Evolutionary conservation across 92 coral and sea anemone species (phyloP).

Genomic region (Parazoanthus swiftii): DNA sequence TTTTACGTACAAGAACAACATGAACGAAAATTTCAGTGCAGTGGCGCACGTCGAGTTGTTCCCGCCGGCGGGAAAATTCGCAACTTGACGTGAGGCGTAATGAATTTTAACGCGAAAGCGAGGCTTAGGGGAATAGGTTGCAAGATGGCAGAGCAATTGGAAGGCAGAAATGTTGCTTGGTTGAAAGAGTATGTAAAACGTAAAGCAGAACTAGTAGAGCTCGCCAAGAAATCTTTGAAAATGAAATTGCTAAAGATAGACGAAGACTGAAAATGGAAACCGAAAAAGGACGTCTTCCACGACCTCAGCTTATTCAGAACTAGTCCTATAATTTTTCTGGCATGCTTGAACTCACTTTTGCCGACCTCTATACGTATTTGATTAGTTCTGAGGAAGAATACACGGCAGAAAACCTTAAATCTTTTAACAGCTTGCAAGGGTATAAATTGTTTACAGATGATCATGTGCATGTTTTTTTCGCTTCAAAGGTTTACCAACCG

Average conservation of each 20-base stretch:
- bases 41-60: too few species aligned
- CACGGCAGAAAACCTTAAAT: conserved; percentile 36
- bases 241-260: conserved; percentile 37
- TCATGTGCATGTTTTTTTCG: background rate
- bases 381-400: conserved; percentile 39
- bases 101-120: conserved; percentile 42
- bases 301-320: conserved; percentile 20
- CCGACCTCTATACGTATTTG: conserved; percentile 36
- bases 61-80: too few species aligned
- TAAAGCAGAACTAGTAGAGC: conserved; percentile 46
- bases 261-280: conserved; percentile 16
- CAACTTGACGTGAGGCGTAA: background rate
- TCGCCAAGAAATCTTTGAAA: conserved; percentile 14
- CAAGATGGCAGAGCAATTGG: background rate
- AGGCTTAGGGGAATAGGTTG: conserved; percentile 33
- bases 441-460: conserved; percentile 45
- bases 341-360: conserved; percentile 41
- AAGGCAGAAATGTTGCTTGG: conserved; percentile 31
- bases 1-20: too few species aligned
- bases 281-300: conserved; percentile 34
- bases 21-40: too few species aligned
- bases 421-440: conserved; percentile 32
- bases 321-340: conserved; percentile 39
- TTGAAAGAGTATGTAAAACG: conserved; percentile 38
- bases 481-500: too few species aligned